Conservation (phyloP, 2,113 vertebrate species). For the Coptodon rendalli region DNA sequence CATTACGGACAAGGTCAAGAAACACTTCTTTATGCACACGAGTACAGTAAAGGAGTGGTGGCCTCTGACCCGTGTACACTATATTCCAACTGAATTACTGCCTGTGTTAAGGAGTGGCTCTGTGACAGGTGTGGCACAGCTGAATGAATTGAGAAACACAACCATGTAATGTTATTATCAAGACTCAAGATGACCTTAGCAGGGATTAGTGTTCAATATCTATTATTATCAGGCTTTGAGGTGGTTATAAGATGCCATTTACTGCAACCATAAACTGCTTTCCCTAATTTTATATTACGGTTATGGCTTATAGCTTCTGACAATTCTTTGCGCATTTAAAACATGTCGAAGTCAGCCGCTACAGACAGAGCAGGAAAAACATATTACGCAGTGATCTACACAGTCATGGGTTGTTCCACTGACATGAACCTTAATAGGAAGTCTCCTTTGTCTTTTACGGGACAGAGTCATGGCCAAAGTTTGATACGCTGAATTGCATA, state of each 20-base stretch:
- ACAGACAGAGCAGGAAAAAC: not conserved
- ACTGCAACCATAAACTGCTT: not conserved
- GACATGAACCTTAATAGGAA: not conserved
- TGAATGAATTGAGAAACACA: not conserved
- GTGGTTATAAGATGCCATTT: not conserved
- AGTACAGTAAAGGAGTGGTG: not conserved
- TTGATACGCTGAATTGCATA: not conserved
- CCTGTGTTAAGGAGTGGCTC: not conserved
- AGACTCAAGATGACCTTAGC: not conserved
- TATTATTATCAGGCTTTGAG: not conserved
- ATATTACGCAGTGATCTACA: not conserved
- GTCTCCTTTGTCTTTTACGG: not conserved
- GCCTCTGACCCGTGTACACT: not conserved
- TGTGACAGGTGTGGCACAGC: not conserved
- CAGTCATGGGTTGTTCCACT: not conserved
- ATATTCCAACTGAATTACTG: not conserved
- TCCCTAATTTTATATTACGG: not conserved
- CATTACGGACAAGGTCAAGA: not conserved
- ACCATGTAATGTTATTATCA: not conserved
- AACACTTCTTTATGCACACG: not conserved
- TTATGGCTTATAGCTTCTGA: not conserved
- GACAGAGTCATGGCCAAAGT: not conserved
- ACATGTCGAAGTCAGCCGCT: not conserved
- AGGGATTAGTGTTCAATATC: not conserved
- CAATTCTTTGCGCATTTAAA: not conserved